A percentile compares a stretch with the other conserved stretches of the same genome.
These are phyloP conservation scores for Trissonchulus latispiculum DNA, from an alignment of 2,888 invertebrate genomes.

Conservation along the genomic window DNA sequence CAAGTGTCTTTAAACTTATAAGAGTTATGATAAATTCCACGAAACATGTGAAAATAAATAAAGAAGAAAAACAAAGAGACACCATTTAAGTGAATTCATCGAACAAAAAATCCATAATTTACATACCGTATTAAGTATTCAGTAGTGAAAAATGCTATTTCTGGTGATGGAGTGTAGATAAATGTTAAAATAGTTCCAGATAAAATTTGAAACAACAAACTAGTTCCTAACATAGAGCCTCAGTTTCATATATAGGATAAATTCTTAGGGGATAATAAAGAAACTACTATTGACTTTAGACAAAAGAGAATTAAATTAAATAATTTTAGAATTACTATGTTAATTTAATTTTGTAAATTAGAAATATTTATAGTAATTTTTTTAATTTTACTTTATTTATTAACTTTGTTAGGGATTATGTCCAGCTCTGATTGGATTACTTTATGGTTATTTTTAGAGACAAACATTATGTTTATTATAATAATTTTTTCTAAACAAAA, in stretches of 20 bases:
- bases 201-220: slow-evolving; percentile 40
- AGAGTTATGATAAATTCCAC: slow-evolving; percentile 47
- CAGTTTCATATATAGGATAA: slow-evolving; percentile 39
- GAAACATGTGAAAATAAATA: slow-evolving; percentile 41
- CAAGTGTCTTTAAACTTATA: slow-evolving; percentile 54
- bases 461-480: not conserved
- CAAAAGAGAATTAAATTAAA: too few species aligned
- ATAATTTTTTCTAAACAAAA: not conserved
- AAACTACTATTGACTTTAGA: too few species aligned
- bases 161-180: slow-evolving; percentile 39
- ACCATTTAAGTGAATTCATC: slow-evolving; percentile 41
- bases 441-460: not conserved
- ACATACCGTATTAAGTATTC: slow-evolving; percentile 42
- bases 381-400: not conserved
- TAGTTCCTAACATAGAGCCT: slow-evolving; percentile 43
- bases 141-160: slow-evolving; percentile 41
- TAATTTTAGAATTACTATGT: too few species aligned
- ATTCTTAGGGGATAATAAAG: not conserved
- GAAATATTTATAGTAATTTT: too few species aligned
- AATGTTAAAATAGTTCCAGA: slow-evolving; percentile 43
- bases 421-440: not conserved
- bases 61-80: slow-evolving; percentile 43
- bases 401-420: not conserved
- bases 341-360: too few species aligned
- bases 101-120: slow-evolving; percentile 41